Evolutionary conservation across 2,888 invertebrate species (phyloP).

Genomic region (Pinctada fucata): DNA sequence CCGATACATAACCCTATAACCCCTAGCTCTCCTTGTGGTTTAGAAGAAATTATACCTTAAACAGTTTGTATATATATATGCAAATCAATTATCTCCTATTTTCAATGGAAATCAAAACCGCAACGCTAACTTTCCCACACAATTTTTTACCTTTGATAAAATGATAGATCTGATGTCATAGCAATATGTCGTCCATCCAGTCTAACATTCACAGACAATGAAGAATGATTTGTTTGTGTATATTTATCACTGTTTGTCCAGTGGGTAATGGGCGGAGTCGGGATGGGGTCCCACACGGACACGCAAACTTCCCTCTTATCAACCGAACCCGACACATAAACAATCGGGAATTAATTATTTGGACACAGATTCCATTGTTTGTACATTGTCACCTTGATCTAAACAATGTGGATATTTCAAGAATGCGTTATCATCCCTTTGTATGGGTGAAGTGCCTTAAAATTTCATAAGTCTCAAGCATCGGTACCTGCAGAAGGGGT

Average conservation of each 20-base stretch:
- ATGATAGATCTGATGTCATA: too few species aligned
- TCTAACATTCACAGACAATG: background rate
- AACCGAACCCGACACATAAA: background rate
- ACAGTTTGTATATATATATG: too few species aligned
- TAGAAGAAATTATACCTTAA: too few species aligned
- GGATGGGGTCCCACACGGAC: background rate
- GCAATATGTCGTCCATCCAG: background rate
- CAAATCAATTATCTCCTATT: too few species aligned
- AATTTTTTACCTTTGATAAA: too few species aligned
- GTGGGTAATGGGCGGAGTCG: background rate
- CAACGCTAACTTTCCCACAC: too few species aligned
- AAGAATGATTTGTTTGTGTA: background rate
- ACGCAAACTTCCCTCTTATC: background rate
- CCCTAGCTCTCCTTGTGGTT: too few species aligned
- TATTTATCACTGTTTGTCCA: background rate
- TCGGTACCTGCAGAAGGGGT: too few species aligned
- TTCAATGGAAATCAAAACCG: too few species aligned
- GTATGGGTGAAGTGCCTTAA: background rate
- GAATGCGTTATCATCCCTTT: conserved; percentile 8
- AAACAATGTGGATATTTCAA: conserved; percentile 8
- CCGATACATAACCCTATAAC: too few species aligned
- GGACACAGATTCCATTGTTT: background rate
- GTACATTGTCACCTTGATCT: background rate
- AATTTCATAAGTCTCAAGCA: too few species aligned
- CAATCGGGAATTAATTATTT: background rate